A percentile compares a stretch with the other conserved stretches of the same genome.
These are phyloP conservation scores for Micronycteris hirsuta DNA, from an alignment of 2,113 vertebrate species.

Conservation along the genomic window DNA sequence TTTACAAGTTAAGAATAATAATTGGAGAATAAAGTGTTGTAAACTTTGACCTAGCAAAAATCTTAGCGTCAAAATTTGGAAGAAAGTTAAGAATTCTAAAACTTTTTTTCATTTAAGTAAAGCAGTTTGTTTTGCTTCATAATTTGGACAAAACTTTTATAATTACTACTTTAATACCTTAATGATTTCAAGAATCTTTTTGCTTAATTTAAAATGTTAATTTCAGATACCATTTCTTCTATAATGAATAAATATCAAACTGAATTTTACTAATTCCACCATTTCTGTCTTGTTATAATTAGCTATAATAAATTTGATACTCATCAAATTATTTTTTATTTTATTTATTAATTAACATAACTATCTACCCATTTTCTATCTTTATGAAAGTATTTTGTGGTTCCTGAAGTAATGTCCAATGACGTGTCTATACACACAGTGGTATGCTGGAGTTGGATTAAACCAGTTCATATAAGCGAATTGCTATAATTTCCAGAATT, in stretches of 20 bases:
- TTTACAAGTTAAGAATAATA: background rate
- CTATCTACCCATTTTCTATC: background rate
- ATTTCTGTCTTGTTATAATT: background rate
- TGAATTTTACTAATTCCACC: background rate
- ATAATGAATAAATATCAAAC: background rate
- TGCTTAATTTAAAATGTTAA: background rate
- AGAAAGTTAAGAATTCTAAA: background rate
- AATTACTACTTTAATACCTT: background rate
- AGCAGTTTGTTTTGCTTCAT: background rate
- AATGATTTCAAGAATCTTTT: background rate
- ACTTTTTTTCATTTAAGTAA: background rate
- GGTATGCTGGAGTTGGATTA: background rate
- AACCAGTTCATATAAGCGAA: background rate
- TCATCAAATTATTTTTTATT: background rate
- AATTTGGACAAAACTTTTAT: background rate
- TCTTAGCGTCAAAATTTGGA: background rate
- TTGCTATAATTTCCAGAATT: background rate
- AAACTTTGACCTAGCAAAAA: background rate
- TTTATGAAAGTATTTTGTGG: background rate
- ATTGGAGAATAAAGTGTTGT: background rate
- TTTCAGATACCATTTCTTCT: background rate
- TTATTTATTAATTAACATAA: background rate
- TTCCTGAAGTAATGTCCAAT: background rate
- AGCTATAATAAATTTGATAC: background rate
- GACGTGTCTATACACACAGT: background rate